A percentile compares a stretch with the other conserved stretches of the same genome.
These are phyloP conservation scores for Drosophila monieri DNA, from an alignment of 2,888 invertebrate species.

Conservation along the genomic window DNA sequence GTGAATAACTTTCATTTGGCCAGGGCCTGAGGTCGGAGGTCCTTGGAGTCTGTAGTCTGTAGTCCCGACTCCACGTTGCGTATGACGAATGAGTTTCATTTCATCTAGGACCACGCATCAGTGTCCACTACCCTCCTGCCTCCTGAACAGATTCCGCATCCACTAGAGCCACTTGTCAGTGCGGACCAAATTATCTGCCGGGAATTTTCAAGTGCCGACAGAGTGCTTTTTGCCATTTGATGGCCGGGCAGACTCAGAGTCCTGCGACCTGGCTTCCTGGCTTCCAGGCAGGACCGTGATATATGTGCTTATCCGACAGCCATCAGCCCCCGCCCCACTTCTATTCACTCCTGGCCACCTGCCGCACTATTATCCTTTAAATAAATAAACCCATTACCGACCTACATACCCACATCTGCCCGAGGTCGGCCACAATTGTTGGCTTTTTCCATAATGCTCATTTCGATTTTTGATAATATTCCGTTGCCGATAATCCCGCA, in stretches of 20 bases:
- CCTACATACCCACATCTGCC: background rate
- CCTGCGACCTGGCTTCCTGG: background rate
- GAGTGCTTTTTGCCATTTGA: constrained; percentile 9
- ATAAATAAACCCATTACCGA: constrained; percentile 1
- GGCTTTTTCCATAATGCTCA: background rate
- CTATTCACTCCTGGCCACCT: background rate
- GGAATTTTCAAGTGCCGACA: constrained; percentile 67
- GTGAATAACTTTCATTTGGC: constrained; percentile 45
- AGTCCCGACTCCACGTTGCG: constrained; percentile 24
- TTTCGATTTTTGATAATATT: background rate
- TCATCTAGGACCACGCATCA: constrained; percentile 56
- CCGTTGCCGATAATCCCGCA: constrained; percentile 12
- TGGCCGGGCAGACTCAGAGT: background rate
- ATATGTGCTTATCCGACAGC: background rate
- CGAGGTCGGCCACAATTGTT: background rate
- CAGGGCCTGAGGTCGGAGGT: background rate
- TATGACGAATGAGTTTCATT: constrained; percentile 74
- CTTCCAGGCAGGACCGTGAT: background rate
- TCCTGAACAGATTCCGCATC: constrained; percentile 16
- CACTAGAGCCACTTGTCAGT: constrained; percentile 62
- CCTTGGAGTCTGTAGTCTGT: background rate
- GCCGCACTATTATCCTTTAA: background rate
- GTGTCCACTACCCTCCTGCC: background rate
- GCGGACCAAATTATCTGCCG: constrained; percentile 63
- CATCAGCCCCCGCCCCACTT: background rate